A percentile compares a stretch with the other conserved stretches of the same genome.
These are phyloP conservation scores for Trichomalopsis sarcophagae DNA, from an alignment of 1,140 invertebrate species.

Conservation along the genomic window DNA sequence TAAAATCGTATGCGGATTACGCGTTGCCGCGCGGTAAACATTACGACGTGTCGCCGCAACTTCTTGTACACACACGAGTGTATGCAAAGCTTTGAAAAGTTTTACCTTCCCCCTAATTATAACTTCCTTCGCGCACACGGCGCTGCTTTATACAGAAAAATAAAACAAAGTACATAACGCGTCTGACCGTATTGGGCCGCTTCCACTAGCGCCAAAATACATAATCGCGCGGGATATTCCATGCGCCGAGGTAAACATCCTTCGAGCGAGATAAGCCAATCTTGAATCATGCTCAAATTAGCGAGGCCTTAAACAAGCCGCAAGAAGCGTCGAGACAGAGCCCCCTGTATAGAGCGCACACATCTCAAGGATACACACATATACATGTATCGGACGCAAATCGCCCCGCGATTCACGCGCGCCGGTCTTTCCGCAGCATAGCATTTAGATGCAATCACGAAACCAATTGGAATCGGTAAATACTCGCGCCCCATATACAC, in stretches of 20 bases:
- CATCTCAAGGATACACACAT: neutral
- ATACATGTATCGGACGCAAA: neutral
- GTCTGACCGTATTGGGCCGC: too few species aligned
- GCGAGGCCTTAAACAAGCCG: neutral
- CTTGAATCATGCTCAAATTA: neutral
- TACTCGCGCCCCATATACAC: conserved; percentile 56
- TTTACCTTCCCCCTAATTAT: too few species aligned
- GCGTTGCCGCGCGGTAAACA: too few species aligned
- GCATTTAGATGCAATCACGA: conserved; percentile 66
- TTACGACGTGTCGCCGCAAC: too few species aligned
- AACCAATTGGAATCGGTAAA: conserved; percentile 68
- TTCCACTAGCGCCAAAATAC: too few species aligned
- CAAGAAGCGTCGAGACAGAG: neutral
- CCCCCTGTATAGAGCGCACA: neutral
- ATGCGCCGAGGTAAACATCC: neutral
- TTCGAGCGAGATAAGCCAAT: conserved; percentile 6
- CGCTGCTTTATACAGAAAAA: too few species aligned
- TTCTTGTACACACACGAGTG: too few species aligned
- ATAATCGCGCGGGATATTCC: too few species aligned
- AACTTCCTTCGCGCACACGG: too few species aligned
- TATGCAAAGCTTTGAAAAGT: too few species aligned
- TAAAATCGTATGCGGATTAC: neutral
- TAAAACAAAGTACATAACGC: too few species aligned
- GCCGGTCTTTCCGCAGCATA: conserved; percentile 49
- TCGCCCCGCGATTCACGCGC: neutral